A percentile compares a stretch with the other conserved stretches of the same genome.
phyloP scores from a whole-genome alignment of 2,113 vertebrate genomes.

The Ivindomyrus marchei region DNA sequence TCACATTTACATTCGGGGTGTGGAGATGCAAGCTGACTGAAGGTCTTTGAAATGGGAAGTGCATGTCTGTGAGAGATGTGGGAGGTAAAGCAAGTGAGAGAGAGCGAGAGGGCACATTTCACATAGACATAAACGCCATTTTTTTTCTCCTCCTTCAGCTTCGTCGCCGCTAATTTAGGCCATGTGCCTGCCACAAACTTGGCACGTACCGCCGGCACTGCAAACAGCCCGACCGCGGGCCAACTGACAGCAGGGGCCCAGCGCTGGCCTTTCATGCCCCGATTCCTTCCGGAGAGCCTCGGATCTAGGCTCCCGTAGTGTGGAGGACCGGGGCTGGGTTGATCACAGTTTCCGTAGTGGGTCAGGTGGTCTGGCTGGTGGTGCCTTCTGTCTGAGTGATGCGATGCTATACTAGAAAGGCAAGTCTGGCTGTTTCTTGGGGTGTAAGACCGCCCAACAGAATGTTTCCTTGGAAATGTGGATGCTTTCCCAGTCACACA shows the following conservation, averaged over 20 bases:
- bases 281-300: slow-evolving; percentile 35
- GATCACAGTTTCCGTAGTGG: not conserved
- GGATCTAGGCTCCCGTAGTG: not conserved
- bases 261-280: slow-evolving; percentile 8
- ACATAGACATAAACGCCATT: slow-evolving; percentile 11
- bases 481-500: not conserved
- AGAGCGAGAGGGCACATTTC: not conserved
- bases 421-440: not conserved
- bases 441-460: not conserved
- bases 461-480: not conserved
- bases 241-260: not conserved
- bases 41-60: slow-evolving; percentile 7
- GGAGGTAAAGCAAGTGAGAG: not conserved
- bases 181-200: not conserved
- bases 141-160: not conserved
- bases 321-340: not conserved
- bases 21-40: not conserved
- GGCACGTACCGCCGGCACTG: not conserved
- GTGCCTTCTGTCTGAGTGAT: not conserved
- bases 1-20: slow-evolving; percentile 15
- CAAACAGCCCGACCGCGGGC: not conserved
- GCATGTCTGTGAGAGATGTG: not conserved
- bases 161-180: slow-evolving; percentile 12
- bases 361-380: not conserved
- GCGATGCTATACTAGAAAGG: not conserved